A percentile compares a stretch with the other conserved stretches of the same genome.
Conservation (phyloP, 2,888 invertebrate species). For the Cheilosia soror region DNA sequence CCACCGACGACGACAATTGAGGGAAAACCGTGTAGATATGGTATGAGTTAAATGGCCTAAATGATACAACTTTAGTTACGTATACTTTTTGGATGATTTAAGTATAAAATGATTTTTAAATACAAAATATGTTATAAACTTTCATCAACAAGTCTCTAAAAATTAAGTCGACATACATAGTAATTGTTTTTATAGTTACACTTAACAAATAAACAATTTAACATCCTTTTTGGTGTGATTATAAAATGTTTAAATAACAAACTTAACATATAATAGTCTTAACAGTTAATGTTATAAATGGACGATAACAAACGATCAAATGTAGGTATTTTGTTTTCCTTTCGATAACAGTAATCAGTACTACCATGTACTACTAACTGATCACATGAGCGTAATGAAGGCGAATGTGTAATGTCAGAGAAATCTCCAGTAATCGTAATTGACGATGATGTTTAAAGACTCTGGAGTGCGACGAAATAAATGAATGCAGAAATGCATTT, state of each 20-base stretch:
- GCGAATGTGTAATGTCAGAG: constrained; percentile 3
- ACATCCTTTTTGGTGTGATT: constrained; percentile 9
- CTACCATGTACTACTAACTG: background rate
- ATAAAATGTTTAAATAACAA: constrained; percentile 31
- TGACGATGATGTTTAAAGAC: constrained; percentile 10
- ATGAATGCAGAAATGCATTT: constrained; percentile 37
- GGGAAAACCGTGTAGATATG: no score
- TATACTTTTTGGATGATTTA: background rate
- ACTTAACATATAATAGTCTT: constrained; percentile 35
- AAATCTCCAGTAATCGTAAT: background rate
- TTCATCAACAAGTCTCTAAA: background rate
- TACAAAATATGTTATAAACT: no score
- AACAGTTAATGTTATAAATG: constrained; percentile 15
- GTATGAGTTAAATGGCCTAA: constrained; percentile 5
- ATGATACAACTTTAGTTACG: constrained; percentile 18
- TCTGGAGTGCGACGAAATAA: constrained; percentile 17
- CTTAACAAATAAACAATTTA: constrained; percentile 5
- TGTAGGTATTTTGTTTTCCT: background rate
- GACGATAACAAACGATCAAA: background rate
- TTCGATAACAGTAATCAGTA: background rate
- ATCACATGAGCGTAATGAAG: background rate
- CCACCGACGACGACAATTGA: background rate
- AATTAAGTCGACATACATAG: background rate
- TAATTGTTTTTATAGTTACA: background rate
- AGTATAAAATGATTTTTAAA: background rate